Conservation (phyloP, 2,113 vertebrate genomes). For the Mungos mungo region DNA sequence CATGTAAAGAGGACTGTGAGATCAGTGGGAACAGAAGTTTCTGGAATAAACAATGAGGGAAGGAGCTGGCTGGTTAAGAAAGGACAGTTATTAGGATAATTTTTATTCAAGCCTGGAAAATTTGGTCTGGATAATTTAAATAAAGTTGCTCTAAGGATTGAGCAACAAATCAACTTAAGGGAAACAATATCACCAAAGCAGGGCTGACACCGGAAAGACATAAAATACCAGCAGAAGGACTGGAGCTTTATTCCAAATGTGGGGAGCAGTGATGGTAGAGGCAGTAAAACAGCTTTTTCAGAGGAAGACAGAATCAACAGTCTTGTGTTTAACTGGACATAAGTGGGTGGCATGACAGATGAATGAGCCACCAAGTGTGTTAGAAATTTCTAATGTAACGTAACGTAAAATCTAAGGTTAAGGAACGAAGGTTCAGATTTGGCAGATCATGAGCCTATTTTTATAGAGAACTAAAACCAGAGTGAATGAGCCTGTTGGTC, state of each 20-base stretch:
- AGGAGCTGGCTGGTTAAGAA: not conserved
- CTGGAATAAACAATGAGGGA: not conserved
- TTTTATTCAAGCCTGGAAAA: not conserved
- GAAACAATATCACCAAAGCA: not conserved
- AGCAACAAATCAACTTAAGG: not conserved
- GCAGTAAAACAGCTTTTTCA: not conserved
- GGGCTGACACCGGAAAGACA: not conserved
- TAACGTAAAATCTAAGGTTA: not conserved
- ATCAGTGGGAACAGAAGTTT: not conserved
- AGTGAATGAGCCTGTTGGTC: not conserved
- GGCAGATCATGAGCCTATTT: not conserved
- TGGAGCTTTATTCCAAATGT: not conserved
- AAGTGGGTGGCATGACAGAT: not conserved
- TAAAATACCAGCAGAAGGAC: too few species aligned
- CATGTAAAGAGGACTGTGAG: not conserved
- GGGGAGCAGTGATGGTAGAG: not conserved
- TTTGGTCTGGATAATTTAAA: not conserved
- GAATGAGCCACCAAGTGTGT: fast-evolving
- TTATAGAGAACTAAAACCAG: not conserved
- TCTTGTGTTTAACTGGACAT: not conserved
- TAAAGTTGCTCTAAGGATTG: not conserved
- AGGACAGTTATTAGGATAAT: not conserved
- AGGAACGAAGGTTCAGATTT: not conserved
- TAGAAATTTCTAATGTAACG: not conserved
- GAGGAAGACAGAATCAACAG: not conserved